Evolutionary conservation across 2,113 vertebrate species (phyloP), one percentile per base, ranked within the genome.

Genomic region (Rafetus swinhoei): DNA sequence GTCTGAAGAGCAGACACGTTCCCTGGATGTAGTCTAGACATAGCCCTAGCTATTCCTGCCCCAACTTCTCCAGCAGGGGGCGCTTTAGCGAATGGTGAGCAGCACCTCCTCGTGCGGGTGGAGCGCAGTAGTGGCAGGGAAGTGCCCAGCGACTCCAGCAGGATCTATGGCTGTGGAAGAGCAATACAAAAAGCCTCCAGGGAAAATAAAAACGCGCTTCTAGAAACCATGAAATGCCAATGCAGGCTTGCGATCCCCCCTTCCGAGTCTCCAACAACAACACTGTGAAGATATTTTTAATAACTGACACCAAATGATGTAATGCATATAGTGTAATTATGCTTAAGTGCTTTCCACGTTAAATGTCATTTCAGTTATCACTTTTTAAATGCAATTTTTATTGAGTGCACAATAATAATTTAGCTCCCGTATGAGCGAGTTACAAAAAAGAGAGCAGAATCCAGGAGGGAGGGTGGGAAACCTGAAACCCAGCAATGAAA

Each of bases 311-410:
- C 92, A 96, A 97, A 96, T 97, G 97, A 97, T 97, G 97, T 96
- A 97, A 97, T 97, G 97, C 97, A 96, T 96, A 96, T 95, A 97
- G 96, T 97, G 96, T 97, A 98, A 98, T 98, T 98, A 98, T 92
- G 96, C 94, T 97, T 98, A 98, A 97, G 98, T 98, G 97, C 96
- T 97, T 97, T 97, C 97, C 93, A 97, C 97, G 98, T 97, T 98
- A 97, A 98, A 98, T 97, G 97, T 97, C 97, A 98, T 97, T 97
- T 97, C 97, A 97, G 97, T 98, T 97, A 98, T 96, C 97, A 97
- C 97, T 97, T 97, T 97, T 98, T 96, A 97, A 97, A 98, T 97
- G 95, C 95, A 97, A 95, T 97, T 97, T 97, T 97, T 97, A 97
- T 97, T 97, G 97, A 97, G 95, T 97, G 96, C 95, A 97, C 97